Evolutionary conservation across 2,797 vertebrate species (phyloP), one percentile per base, ranked within the genome.

Genomic region (Emys orbicularis): DNA sequence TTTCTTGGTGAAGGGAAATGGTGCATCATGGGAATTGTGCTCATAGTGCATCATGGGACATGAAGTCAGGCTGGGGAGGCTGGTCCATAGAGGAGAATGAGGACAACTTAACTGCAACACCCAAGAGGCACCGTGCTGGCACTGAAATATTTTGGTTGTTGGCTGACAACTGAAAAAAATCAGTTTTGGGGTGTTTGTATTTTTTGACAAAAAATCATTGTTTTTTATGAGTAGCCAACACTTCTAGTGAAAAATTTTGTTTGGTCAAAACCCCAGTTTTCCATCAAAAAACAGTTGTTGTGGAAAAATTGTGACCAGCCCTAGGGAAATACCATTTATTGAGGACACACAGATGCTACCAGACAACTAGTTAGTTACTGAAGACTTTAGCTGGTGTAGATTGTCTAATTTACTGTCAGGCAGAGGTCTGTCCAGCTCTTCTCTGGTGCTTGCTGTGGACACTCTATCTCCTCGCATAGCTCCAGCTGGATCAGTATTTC

Each of bases 61-160:
- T 27, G n/a, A 7, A 2, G 52, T 50, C 79, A 87, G 72, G 11
- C 41, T 41, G 44, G 10, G 41, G 16, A 50, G 41, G 49, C 12
- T 29, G 50, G n/a, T 12, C 27, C 19, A 3, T 53, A 34, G 6
- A 8, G n/a, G 37, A 49, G 31, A 68, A 29, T 9, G 4, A 29
- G 74, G 5, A 41, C 19, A 54, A 7, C 0, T 6, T 34, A 65
- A 57, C 61, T 81, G 52, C 57, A 90, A 80, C 88, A 53, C 10
- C 61, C 3, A 23, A 0, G 2, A 34, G 57, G 18, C 18, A 47
- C 6, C 13, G 0, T 4, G 2, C 13, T 1, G 0, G 76, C 27
- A 1, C 68, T 72, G 21, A 47, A 49, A 16, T 29, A 77, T 8
- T 77, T 77, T 16, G 27, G 4, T 10, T 76, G 41, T 49, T 49